Evolutionary conservation across 2,797 vertebrate species (phyloP), one percentile per base, ranked within the genome.

Genomic region (Echeneis naucrates): DNA sequence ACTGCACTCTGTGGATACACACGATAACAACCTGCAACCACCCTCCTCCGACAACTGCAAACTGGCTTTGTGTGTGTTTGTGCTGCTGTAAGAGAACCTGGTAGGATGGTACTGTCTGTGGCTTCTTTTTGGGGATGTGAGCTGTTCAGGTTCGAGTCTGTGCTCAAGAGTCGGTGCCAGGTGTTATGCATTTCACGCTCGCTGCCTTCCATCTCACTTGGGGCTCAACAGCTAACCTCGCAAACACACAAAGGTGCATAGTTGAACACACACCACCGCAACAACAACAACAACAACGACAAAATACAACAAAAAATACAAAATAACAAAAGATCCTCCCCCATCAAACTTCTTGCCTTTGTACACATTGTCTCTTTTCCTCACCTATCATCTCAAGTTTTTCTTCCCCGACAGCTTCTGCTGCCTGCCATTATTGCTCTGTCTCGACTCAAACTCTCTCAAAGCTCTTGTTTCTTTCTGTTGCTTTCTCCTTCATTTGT

Each of bases 101-200:
- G n/a, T 51, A 51, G 68, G 68, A 38, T 63, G 71, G 35, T 64
- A 77, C 55, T 60, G 66, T 74, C 32, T 80, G 52, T 59, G 42
- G 33, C 2, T 73, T 50, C 48, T 53, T 73, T n/a, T 38, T 54
- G 77, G 61, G 71, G 54, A 68, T 77, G 63, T 62, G 26, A 78
- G 66, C 64, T 53, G 72, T 54, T 75, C 24, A 37, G 69, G 59
- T 63, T 30, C 82, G 65, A 70, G 86, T 77, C 57, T 57, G 68
- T 62, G 54, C 68, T 76, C 55, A 58, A n/a, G 75, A 72, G 52
- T 72, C 72, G 30, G 74, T 21, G 83, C 75, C 87, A 90, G 84
- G 86, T 91, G 90, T 72, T 85, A 16, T 64, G 73, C 68, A 79
- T 89, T 90, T 90, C 77, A 88, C 67, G 80, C 81, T 80, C 66